Evolutionary conservation across 2,888 invertebrate genomes (phyloP).

Genomic region (Poecilobothrus nobilitatus): DNA sequence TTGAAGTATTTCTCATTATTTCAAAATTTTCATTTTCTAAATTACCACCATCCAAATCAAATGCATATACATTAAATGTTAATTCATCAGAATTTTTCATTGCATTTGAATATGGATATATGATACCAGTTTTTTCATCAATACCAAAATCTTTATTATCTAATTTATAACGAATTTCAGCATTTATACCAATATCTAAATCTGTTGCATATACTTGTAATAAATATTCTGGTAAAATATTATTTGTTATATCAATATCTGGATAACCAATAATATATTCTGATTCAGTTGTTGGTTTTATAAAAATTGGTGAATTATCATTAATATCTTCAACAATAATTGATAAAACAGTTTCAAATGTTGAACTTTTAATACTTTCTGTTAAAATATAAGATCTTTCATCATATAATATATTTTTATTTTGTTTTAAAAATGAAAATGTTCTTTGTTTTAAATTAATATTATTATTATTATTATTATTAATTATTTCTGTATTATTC

Average conservation of each 20-base stretch:
- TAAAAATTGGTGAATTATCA: slow-evolving; percentile 30
- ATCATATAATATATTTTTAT: slow-evolving; percentile 6
- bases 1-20: slow-evolving; percentile 21
- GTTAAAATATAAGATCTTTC: slow-evolving; percentile 19
- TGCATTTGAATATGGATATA: slow-evolving; percentile 27
- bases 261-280: slow-evolving; percentile 28
- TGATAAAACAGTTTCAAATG: slow-evolving; percentile 26
- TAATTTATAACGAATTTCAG: slow-evolving; percentile 27
- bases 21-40: slow-evolving; percentile 7
- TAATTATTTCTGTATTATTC: too few species aligned
- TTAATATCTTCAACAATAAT: slow-evolving; percentile 31
- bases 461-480: too few species aligned
- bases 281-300: slow-evolving; percentile 20
- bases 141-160: slow-evolving; percentile 27
- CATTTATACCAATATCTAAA: slow-evolving; percentile 28
- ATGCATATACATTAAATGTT: slow-evolving; percentile 26
- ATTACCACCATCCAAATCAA: slow-evolving; percentile 27
- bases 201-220: slow-evolving; percentile 27
- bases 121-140: slow-evolving; percentile 26
- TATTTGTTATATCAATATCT: slow-evolving; percentile 20
- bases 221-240: slow-evolving; percentile 28
- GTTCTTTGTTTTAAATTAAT: too few species aligned
- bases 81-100: slow-evolving; percentile 20
- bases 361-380: slow-evolving; percentile 26
- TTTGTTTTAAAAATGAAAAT: too few species aligned